Conservation (phyloP, 2,113 vertebrate species). For the Ceyx margarethae region DNA sequence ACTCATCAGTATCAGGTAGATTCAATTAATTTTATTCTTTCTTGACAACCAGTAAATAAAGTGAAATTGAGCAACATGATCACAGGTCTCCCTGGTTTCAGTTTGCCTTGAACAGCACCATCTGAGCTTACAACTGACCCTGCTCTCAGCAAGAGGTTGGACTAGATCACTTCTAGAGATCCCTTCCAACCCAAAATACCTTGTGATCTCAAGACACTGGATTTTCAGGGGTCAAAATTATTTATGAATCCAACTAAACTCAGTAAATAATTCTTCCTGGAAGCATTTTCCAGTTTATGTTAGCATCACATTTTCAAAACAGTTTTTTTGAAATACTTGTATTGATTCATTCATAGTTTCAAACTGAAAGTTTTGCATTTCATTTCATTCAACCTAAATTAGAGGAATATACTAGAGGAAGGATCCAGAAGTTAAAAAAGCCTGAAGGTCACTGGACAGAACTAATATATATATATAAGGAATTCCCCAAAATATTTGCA, state of each 20-base stretch:
- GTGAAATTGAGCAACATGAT: not conserved
- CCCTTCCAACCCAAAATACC: not conserved
- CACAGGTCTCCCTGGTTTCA: not conserved
- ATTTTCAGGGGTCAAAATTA: not conserved
- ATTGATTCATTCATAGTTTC: not conserved
- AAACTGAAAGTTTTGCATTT: not conserved
- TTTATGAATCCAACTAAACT: not conserved
- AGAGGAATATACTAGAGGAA: not conserved
- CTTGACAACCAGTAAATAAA: not conserved
- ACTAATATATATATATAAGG: not conserved
- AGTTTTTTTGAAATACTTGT: not conserved
- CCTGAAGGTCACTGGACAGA: not conserved
- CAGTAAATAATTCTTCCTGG: not conserved
- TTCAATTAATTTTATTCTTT: not conserved
- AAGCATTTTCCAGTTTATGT: not conserved
- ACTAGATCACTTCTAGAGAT: not conserved
- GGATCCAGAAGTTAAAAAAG: not conserved
- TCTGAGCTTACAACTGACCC: not conserved
- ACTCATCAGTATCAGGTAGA: not conserved
- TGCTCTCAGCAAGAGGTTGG: not conserved
- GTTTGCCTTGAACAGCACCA: not conserved
- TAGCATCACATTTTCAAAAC: not conserved
- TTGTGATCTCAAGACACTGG: not conserved
- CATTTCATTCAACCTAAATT: not conserved
- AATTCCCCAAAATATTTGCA: not conserved